These are phyloP conservation scores for Bursaphelenchus okinawaensis DNA, from an alignment of 2,888 invertebrate species.

Conservation along the genomic window DNA sequence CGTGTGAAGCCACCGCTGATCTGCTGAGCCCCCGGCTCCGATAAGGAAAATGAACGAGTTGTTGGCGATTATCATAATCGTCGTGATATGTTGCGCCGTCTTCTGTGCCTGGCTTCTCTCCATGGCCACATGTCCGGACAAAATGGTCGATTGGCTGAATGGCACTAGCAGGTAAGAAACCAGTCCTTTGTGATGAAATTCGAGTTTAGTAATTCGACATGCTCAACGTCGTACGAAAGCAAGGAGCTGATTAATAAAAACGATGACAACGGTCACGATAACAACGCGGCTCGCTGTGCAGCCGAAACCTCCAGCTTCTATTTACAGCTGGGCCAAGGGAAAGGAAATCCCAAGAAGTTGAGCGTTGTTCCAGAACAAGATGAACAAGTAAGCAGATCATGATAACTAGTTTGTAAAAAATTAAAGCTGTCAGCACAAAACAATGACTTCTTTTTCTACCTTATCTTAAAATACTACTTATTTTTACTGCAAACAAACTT, in stretches of 20 bases:
- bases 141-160: constrained; percentile 27
- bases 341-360: constrained; percentile 45
- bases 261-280: constrained; percentile 28
- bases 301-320: constrained; percentile 19
- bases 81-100: constrained; percentile 49
- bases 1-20: background rate
- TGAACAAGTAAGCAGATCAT: constrained; percentile 41
- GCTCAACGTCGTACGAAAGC: constrained; percentile 36
- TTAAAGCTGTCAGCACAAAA: no score
- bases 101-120: constrained; percentile 52
- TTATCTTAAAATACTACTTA: background rate
- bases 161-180: constrained; percentile 15
- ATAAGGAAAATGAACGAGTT: constrained; percentile 56
- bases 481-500: background rate
- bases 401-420: no score
- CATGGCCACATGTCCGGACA: constrained; percentile 41
- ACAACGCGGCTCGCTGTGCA: background rate
- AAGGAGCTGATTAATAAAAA: constrained; percentile 40
- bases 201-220: constrained; percentile 21
- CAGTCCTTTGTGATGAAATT: background rate
- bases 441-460: background rate
- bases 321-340: constrained; percentile 28
- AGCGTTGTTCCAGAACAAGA: constrained; percentile 53
- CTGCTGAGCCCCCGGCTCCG: no score
- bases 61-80: constrained; percentile 49